Conservation (phyloP, 64 coral and sea anemone genomes). For the Montipora efflorescens region DNA sequence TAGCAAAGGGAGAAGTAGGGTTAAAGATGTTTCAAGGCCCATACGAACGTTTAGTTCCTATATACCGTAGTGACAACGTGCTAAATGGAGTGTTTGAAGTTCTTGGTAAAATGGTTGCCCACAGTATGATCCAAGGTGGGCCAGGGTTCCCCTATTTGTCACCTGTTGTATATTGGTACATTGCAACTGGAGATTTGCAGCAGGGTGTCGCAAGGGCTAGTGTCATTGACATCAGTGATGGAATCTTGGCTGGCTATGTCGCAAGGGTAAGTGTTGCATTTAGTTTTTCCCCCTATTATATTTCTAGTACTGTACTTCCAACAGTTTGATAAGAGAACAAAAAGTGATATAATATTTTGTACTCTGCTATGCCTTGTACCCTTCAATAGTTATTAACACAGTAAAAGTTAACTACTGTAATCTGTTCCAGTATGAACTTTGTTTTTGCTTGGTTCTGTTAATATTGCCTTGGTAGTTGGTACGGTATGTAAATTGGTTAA, state of each 20-base stretch:
- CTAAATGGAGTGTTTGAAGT: conserved; percentile 57
- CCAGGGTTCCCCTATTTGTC: too few species aligned
- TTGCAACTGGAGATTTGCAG: conserved; percentile 36
- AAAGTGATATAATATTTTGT: too few species aligned
- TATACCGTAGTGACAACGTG: conserved; percentile 63
- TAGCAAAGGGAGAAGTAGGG: background rate
- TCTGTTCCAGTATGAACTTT: too few species aligned
- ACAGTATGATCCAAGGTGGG: conserved; percentile 18
- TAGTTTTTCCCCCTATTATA: background rate
- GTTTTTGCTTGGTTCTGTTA: too few species aligned
- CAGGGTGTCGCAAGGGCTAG: conserved; percentile 9
- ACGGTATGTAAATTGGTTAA: background rate
- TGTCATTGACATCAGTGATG: conserved; percentile 18
- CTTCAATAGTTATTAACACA: too few species aligned
- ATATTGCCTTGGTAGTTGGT: too few species aligned
- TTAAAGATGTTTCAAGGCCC: conserved; percentile 54
- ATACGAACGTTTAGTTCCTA: conserved; percentile 30
- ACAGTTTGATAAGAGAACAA: too few species aligned
- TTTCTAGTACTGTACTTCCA: background rate
- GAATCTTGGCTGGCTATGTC: conserved; percentile 17
- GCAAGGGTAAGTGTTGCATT: conserved; percentile 46
- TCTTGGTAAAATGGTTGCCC: conserved; percentile 59
- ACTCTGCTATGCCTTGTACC: too few species aligned
- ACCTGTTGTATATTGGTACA: too few species aligned
- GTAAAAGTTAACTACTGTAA: too few species aligned